Evolutionary conservation across 2,888 invertebrate species (phyloP).

Genomic region (Lasioglossum zephyrum): DNA sequence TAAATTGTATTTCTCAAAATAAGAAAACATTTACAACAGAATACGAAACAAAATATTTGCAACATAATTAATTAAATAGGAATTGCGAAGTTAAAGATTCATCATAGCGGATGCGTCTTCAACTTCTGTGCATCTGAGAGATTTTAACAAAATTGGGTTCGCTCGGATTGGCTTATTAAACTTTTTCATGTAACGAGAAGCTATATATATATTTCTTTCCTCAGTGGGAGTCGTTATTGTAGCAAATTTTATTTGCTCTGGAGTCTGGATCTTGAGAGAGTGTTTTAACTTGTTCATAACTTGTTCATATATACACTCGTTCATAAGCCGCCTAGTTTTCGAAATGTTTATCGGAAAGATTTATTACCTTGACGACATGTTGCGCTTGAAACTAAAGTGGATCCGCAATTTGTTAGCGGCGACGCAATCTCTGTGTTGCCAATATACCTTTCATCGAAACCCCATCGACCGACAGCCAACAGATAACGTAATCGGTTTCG

Average conservation of each 20-base stretch:
- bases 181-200: background rate
- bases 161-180: no score
- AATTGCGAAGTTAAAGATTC: background rate
- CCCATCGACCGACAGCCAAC: constrained; percentile 17
- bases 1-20: background rate
- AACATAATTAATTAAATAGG: background rate
- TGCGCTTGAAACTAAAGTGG: constrained; percentile 16
- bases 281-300: background rate
- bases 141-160: background rate
- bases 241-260: background rate
- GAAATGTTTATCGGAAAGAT: background rate
- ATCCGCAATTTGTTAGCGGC: constrained; percentile 23
- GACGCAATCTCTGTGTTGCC: constrained; percentile 16
- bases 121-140: background rate
- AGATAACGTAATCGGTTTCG: constrained; percentile 44
- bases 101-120: background rate
- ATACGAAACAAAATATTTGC: no score
- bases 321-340: background rate
- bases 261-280: background rate
- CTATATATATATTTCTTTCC: background rate
- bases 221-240: background rate
- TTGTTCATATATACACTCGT: background rate
- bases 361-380: constrained; percentile 6
- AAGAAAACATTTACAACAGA: background rate
- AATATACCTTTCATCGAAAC: constrained; percentile 8